Evolutionary conservation across 2,797 vertebrate species (phyloP).

Genomic region (Enteromius paludinosus): DNA sequence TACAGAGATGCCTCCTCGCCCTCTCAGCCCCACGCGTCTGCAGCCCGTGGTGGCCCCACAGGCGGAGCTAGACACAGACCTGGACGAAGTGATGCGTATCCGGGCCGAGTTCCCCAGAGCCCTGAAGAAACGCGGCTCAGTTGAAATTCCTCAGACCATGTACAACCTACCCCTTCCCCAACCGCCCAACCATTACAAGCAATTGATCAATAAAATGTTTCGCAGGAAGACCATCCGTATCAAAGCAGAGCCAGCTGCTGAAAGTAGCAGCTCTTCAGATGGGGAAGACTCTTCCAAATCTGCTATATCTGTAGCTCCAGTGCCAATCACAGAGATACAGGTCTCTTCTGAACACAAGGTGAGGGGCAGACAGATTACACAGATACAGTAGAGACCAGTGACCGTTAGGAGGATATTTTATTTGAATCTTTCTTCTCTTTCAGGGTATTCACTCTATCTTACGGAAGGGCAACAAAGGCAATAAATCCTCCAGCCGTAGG

Average conservation of each 20-base stretch:
- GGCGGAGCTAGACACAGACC: conserved; percentile 74
- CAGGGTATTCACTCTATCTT: conserved; percentile 86
- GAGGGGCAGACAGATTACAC: not conserved
- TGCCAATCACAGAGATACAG: conserved; percentile 26
- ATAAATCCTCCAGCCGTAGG: conserved; percentile 64
- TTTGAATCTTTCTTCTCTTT: conserved; percentile 33
- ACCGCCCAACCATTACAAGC: conserved; percentile 84
- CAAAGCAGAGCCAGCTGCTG: conserved; percentile 60
- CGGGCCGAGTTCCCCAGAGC: conserved; percentile 88
- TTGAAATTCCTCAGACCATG: conserved; percentile 73
- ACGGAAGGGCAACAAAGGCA: conserved; percentile 69
- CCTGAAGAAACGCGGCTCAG: conserved; percentile 86
- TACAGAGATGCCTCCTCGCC: conserved; percentile 72
- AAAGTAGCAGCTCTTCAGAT: conserved; percentile 74
- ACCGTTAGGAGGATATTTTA: not conserved
- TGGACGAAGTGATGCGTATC: conserved; percentile 80
- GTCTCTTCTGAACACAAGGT: conserved; percentile 60
- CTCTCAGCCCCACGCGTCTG: conserved; percentile 88
- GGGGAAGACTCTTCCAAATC: conserved; percentile 65
- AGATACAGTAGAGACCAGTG: not conserved
- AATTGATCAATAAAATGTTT: conserved; percentile 87
- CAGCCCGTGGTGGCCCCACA: conserved; percentile 86
- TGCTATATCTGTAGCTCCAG: not conserved
- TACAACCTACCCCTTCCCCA: conserved; percentile 71
- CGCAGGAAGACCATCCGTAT: conserved; percentile 61